phyloP scores from a whole-genome alignment of 2,113 vertebrate species.

The Leptobrachium leishanense region DNA sequence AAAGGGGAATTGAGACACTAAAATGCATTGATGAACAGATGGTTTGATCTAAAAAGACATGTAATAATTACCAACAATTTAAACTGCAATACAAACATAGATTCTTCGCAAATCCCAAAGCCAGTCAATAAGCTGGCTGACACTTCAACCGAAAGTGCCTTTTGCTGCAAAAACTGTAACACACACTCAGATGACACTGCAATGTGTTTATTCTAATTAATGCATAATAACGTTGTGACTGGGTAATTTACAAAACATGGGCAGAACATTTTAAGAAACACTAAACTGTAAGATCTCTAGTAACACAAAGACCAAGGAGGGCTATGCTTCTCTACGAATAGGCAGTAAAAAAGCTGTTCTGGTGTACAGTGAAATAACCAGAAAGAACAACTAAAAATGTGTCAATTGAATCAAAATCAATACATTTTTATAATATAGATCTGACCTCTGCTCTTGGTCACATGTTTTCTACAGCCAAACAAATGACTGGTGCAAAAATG shows the following conservation, averaged over 20 bases:
- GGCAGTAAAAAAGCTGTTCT: too few species aligned
- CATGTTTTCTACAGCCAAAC: too few species aligned
- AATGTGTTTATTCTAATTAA: slow-evolving; percentile 31
- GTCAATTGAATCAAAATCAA: too few species aligned
- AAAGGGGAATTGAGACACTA: slow-evolving; percentile 39
- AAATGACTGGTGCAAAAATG: too few species aligned
- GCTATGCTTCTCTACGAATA: too few species aligned
- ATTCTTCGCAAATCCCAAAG: slow-evolving; percentile 33
- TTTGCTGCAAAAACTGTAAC: slow-evolving; percentile 16
- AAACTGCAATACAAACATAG: slow-evolving; percentile 15
- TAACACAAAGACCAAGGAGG: too few species aligned
- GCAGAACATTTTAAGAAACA: too few species aligned
- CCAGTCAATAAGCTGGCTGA: slow-evolving; percentile 30
- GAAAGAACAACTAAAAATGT: too few species aligned
- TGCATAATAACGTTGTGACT: slow-evolving; percentile 26
- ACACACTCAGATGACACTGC: slow-evolving; percentile 5
- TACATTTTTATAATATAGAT: too few species aligned
- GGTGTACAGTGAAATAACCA: too few species aligned
- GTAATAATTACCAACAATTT: slow-evolving; percentile 46
- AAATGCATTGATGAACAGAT: slow-evolving; percentile 36
- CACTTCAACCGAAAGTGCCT: slow-evolving; percentile 1
- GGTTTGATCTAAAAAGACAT: slow-evolving; percentile 36
- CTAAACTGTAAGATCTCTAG: too few species aligned
- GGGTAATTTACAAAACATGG: not conserved
- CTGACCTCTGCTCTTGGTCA: too few species aligned